Base-by-base conservation (phyloP, 2,113 vertebrate genomes). In the Muscicapa adusta region DNA sequence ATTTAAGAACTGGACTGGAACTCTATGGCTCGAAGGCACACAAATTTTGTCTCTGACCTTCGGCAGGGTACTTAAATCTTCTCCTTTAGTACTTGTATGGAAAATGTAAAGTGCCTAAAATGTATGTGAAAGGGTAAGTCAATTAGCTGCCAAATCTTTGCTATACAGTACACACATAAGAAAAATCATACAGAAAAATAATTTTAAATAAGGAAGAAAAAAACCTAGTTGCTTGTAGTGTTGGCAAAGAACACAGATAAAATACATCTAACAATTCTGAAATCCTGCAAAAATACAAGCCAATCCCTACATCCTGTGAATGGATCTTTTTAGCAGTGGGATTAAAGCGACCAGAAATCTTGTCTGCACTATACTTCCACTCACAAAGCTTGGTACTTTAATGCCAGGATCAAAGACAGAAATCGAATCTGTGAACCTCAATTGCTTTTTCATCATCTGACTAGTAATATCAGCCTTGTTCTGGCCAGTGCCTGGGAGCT, bases 381-480 rank as follows among this genome's bases (percentile, higher is more conserved):
- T 84, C 48, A 24, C 60, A 96, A 82, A 91, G 72, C 65, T 62
- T 63, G 68, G 91, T 62, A 36, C 31, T 91, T 96, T 51, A 96
- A 74, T 75, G 79, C 90, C 19, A 84, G 66, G 85, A 96, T 93
- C 96, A 97, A 97, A 97, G 93, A 72, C 54, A 84, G 93, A 96
- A 97, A 96, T 66, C 6, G 13, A 92, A 97, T 91, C 88, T 86
- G 73, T 73, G 74, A 89, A 91, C 75, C 66, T 96, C 93, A 94
- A 93, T 31, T 95, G 94, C 89, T 97, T 97, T 96, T 97, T 92
- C 96, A 96, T 97, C 95, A 77, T 89, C 96, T 97, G 92, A 97
- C 95, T 97, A 96, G 98, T 97, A 98, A 89, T 82, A 97, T 97
- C 97, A 98, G 96, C 92, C 97, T 96, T 96, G 91, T 97, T 98